Percentiles rank a stretch among this genome's conserved stretches.
Conservation (phyloP, 2,888 invertebrate species). For the Trachelus tabidus region DNA sequence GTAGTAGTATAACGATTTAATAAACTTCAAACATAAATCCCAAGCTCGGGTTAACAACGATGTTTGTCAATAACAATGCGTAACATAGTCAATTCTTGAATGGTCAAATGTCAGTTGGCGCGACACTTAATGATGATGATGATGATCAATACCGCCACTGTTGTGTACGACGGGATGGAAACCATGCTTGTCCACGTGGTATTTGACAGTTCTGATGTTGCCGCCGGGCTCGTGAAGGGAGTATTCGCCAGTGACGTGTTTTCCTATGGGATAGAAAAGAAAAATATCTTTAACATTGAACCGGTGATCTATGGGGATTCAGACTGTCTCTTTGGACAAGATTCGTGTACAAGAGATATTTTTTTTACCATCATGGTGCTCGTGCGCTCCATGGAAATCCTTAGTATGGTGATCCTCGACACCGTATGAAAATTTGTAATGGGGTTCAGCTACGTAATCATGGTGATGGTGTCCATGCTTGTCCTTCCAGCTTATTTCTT, state of each 20-base stretch:
- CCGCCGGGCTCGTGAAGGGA: slow-evolving; percentile 34
- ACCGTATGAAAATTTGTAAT: slow-evolving; percentile 34
- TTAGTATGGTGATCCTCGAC: slow-evolving; percentile 36
- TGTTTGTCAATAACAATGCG: not conserved
- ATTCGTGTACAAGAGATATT: not conserved
- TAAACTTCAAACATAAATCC: not conserved
- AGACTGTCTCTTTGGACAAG: not conserved
- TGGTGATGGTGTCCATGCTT: slow-evolving; percentile 36
- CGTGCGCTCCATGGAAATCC: slow-evolving; percentile 32
- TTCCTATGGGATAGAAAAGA: slow-evolving; percentile 13
- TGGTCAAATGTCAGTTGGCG: not conserved
- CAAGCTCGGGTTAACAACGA: not conserved
- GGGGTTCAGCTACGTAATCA: slow-evolving; percentile 34
- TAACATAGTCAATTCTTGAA: not conserved
- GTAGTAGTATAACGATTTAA: not conserved
- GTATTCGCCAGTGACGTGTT: slow-evolving; percentile 34
- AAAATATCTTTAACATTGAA: not conserved
- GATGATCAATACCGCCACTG: slow-evolving; percentile 27
- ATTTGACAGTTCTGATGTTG: slow-evolving; percentile 37
- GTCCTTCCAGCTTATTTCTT: slow-evolving; percentile 32
- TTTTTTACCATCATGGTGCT: slow-evolving; percentile 30
- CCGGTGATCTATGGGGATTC: not conserved
- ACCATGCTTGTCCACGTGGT: slow-evolving; percentile 35
- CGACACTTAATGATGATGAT: slow-evolving; percentile 22
- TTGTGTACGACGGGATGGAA: slow-evolving; percentile 23